Conservation (phyloP, 1,140 invertebrate genomes). For the Hypsibius dujardini region DNA sequence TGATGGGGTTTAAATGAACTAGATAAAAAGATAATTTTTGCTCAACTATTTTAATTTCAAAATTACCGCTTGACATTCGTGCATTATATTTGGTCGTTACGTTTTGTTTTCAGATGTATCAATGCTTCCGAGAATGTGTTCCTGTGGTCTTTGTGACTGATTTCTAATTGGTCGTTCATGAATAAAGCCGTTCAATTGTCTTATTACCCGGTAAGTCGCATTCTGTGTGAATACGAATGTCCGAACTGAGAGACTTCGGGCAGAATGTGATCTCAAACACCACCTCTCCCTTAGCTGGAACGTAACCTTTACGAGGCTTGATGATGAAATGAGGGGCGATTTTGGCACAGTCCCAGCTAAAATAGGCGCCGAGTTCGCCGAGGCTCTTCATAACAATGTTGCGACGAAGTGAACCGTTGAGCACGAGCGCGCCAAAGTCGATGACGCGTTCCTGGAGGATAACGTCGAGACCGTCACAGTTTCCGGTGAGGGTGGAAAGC, state of each 20-base stretch:
- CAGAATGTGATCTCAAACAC: neutral
- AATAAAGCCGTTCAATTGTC: no score
- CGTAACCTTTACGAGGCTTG: slow-evolving; percentile 2
- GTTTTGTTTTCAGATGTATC: no score
- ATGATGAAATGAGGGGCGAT: neutral
- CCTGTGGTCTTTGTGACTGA: no score
- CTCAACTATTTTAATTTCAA: no score
- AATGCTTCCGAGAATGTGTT: no score
- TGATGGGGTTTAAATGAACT: no score
- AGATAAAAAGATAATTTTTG: no score
- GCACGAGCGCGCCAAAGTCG: neutral
- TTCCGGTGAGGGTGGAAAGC: neutral
- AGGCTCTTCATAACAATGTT: neutral
- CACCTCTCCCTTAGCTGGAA: neutral
- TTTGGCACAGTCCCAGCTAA: neutral
- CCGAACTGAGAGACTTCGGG: neutral
- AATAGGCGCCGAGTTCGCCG: slow-evolving; percentile 10
- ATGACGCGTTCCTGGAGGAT: neutral
- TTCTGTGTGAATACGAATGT: neutral
- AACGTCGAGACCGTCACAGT: neutral
- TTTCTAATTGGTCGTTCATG: no score
- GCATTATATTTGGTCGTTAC: no score
- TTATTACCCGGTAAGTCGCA: no score
- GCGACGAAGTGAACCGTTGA: neutral
- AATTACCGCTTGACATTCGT: no score